Percentiles rank a stretch among this genome's conserved stretches.
phyloP scores from a whole-genome alignment of 2,113 vertebrate species.

The Otus sunia region DNA sequence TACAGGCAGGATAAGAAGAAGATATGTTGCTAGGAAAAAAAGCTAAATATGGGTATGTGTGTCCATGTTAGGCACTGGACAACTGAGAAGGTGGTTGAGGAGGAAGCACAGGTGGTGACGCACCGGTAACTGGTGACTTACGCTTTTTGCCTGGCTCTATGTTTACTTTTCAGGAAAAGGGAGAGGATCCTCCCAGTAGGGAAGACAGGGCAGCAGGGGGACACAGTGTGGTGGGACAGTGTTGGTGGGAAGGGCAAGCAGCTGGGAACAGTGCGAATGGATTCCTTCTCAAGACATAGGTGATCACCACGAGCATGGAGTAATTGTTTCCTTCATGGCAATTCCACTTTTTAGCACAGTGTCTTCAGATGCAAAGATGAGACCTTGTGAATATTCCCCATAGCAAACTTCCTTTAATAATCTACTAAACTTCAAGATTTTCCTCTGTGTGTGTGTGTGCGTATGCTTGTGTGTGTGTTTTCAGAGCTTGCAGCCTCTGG shows the following conservation, averaged over 20 bases:
- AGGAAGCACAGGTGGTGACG: background rate
- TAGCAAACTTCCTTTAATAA: background rate
- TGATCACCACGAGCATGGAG: background rate
- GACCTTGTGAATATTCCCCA: background rate
- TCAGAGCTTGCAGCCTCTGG: background rate
- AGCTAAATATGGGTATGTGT: accelerated
- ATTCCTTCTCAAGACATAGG: background rate
- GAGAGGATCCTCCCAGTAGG: background rate
- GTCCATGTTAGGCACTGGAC: background rate
- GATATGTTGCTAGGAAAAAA: background rate
- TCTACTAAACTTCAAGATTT: background rate
- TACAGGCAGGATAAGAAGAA: background rate
- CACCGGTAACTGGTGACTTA: background rate
- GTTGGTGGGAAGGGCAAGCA: background rate
- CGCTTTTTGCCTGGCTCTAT: background rate
- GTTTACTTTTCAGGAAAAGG: background rate
- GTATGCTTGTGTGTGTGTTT: background rate
- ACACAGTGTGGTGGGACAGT: accelerated
- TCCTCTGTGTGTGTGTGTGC: background rate
- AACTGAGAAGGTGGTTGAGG: background rate
- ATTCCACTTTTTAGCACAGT: background rate
- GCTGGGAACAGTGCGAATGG: background rate
- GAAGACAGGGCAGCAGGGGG: background rate
- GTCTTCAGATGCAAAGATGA: background rate
- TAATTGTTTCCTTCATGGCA: background rate